Percentiles rank a stretch among this genome's conserved stretches.
Conservation (phyloP, 2,888 invertebrate species). For the Scaptomyza parva region DNA sequence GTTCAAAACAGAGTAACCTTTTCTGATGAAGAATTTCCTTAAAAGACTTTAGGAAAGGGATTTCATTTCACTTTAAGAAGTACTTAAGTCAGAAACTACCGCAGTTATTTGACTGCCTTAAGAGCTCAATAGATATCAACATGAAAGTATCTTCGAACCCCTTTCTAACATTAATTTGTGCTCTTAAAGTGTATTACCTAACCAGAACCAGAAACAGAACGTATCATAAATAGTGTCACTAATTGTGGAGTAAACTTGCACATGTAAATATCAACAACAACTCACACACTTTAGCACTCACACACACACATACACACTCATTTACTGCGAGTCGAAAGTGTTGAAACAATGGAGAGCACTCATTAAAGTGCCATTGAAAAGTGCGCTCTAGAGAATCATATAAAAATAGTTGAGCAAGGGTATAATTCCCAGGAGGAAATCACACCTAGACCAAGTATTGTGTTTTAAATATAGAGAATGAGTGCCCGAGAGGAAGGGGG, state of each 20-base stretch:
- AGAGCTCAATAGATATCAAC: background rate
- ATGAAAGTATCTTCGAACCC: background rate
- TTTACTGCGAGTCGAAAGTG: slow-evolving; percentile 30
- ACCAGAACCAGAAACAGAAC: slow-evolving; percentile 13
- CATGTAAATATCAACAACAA: slow-evolving; percentile 41
- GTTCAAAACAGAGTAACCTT: too few relatives aligned
- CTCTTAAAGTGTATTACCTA: slow-evolving; percentile 13
- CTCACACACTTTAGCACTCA: slow-evolving; percentile 18
- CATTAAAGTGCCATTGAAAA: slow-evolving; percentile 61
- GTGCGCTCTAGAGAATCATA: slow-evolving; percentile 46
- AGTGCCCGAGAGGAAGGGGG: slow-evolving; percentile 16
- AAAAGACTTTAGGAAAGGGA: background rate
- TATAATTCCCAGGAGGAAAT: slow-evolving; percentile 44
- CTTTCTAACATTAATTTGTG: slow-evolving; percentile 12
- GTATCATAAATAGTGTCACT: slow-evolving; percentile 66
- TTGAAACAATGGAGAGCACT: slow-evolving; percentile 54
- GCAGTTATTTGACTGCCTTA: background rate
- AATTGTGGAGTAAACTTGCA: slow-evolving; percentile 59
- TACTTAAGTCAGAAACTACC: background rate
- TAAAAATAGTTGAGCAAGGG: slow-evolving; percentile 52
- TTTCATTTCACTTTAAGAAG: background rate
- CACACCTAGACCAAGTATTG: slow-evolving; percentile 10
- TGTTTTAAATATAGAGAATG: slow-evolving; percentile 36
- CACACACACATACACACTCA: slow-evolving; percentile 22
- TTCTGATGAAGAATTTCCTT: too few relatives aligned